Percentiles rank a stretch among this genome's conserved stretches.
Conservation (phyloP, 2,888 invertebrate genomes). For the Melangyna quadrimaculata region DNA sequence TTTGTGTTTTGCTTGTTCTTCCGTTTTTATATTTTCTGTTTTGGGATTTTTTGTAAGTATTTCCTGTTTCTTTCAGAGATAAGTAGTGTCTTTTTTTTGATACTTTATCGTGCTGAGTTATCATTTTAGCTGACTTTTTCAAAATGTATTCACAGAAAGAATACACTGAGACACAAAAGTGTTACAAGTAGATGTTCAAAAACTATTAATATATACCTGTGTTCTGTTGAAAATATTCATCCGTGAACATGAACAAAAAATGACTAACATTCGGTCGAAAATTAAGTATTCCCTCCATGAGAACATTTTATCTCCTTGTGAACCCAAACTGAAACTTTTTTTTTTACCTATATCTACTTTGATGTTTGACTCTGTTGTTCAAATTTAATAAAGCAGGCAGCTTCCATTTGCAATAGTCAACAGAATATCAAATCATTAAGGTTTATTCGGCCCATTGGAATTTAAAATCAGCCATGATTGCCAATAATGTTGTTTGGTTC, state of each 20-base stretch:
- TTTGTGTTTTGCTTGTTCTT: slow-evolving; percentile 40
- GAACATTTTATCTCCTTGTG: slow-evolving; percentile 39
- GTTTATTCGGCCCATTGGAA: slow-evolving; percentile 9
- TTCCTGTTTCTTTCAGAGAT: slow-evolving; percentile 13
- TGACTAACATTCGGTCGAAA: neutral
- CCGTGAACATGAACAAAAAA: neutral
- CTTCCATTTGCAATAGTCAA: slow-evolving; percentile 59
- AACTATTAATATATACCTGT: neutral
- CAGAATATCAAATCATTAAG: slow-evolving; percentile 23
- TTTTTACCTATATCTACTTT: slow-evolving; percentile 46
- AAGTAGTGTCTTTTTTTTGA: slow-evolving; percentile 18
- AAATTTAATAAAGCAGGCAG: slow-evolving; percentile 70
- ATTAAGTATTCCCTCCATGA: slow-evolving; percentile 54
- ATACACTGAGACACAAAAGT: slow-evolving; percentile 3
- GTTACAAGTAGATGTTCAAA: slow-evolving; percentile 9
- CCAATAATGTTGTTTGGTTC: slow-evolving; percentile 3
- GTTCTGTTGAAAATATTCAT: slow-evolving; percentile 16
- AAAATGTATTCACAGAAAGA: neutral
- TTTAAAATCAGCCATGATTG: slow-evolving; percentile 18
- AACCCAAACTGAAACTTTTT: slow-evolving; percentile 59
- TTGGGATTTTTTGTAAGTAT: slow-evolving; percentile 33
- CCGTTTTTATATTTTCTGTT: neutral
- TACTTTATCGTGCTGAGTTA: neutral
- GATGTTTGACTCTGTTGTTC: slow-evolving; percentile 59
- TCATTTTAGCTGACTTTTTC: slow-evolving; percentile 25